Evolutionary conservation across 2,888 invertebrate species (phyloP).

Genomic region (Cheilosia grossa): DNA sequence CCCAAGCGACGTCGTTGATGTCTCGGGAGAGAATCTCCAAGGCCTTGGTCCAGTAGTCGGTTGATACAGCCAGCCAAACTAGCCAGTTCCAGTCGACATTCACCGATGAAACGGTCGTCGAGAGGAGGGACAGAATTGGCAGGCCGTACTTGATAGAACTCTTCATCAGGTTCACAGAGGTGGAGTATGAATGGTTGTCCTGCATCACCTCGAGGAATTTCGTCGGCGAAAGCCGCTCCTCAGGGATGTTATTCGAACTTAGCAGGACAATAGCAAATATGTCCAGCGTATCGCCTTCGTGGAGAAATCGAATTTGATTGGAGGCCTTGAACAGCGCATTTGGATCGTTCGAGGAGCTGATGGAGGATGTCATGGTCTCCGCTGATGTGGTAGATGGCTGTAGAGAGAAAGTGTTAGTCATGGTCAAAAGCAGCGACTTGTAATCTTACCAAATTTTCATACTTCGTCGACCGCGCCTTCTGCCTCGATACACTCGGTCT

Average conservation of each 20-base stretch:
- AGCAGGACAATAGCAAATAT: constrained; percentile 81
- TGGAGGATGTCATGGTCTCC: constrained; percentile 80
- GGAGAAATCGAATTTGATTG: constrained; percentile 76
- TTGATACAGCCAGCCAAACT: constrained; percentile 81
- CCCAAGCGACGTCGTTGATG: constrained; percentile 77
- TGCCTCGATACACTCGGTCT: constrained; percentile 76
- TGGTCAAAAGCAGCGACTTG: background rate
- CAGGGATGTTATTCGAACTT: constrained; percentile 78
- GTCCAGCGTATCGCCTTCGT: constrained; percentile 77
- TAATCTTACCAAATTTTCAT: constrained; percentile 50
- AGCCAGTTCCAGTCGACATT: constrained; percentile 82
- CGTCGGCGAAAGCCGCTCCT: constrained; percentile 75
- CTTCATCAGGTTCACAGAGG: constrained; percentile 79
- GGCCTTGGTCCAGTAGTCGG: constrained; percentile 78
- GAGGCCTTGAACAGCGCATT: constrained; percentile 59
- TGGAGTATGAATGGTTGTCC: constrained; percentile 76
- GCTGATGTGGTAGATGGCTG: constrained; percentile 78
- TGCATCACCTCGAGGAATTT: constrained; percentile 79
- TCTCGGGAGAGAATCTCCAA: constrained; percentile 71
- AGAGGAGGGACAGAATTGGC: constrained; percentile 81
- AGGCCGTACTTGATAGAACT: constrained; percentile 78
- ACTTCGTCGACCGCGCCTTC: constrained; percentile 56
- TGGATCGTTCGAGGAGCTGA: constrained; percentile 79
- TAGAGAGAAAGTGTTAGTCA: constrained; percentile 13
- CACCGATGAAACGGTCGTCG: constrained; percentile 78